Percentiles rank a stretch among this genome's conserved stretches.
Evolutionary conservation across 2,113 vertebrate genomes (phyloP).

Genomic region (Boulengeromyrus knoepffleri): DNA sequence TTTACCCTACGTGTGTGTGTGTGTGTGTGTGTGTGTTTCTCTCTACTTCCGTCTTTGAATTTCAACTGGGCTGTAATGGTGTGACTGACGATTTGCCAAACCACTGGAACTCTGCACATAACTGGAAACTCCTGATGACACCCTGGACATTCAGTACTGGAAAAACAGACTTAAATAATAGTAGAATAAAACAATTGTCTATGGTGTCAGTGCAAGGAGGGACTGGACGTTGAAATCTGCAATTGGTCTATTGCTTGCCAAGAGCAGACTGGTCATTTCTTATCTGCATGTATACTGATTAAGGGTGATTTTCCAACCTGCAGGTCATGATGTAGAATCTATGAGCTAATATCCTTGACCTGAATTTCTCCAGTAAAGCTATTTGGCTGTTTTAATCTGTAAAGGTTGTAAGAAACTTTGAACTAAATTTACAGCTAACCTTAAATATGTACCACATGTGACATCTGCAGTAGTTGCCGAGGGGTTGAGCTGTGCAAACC

Average conservation of each 20-base stretch:
- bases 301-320: background rate
- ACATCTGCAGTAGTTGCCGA: background rate
- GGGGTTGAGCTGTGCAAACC: background rate
- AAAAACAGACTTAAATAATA: background rate
- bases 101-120: background rate
- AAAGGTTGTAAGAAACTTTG: background rate
- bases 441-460: background rate
- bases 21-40: background rate
- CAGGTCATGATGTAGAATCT: background rate
- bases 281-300: background rate
- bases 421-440: background rate
- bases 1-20: too few relatives aligned
- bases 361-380: background rate
- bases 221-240: background rate
- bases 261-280: background rate
- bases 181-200: background rate
- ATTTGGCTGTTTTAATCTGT: background rate
- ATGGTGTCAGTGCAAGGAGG: background rate
- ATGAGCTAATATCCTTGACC: background rate
- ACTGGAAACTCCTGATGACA: background rate
- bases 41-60: background rate
- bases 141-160: background rate
- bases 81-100: background rate
- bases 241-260: background rate
- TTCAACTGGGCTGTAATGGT: background rate